Conservation (phyloP, 2,113 vertebrate species). For the Falco punctatus region DNA sequence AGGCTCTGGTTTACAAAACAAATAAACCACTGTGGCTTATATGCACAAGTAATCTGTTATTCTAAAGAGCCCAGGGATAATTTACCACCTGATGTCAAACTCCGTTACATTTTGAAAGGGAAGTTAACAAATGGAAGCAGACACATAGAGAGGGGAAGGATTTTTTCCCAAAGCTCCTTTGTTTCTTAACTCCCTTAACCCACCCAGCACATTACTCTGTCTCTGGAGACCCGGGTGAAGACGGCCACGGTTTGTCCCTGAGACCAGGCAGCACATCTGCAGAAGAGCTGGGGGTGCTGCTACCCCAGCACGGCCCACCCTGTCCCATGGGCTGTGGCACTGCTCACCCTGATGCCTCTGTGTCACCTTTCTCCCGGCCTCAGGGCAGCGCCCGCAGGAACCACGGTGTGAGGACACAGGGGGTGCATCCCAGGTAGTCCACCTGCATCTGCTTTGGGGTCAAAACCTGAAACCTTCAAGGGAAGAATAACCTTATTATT, state of each 20-base stretch:
- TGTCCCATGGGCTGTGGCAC: neutral
- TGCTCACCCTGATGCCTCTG: neutral
- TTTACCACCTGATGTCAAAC: neutral
- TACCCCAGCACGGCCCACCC: neutral
- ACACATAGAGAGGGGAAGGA: neutral
- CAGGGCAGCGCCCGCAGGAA: neutral
- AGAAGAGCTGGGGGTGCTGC: neutral
- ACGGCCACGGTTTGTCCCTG: neutral
- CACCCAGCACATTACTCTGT: neutral
- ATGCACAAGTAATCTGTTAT: neutral
- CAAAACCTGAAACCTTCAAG: neutral
- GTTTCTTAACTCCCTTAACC: neutral
- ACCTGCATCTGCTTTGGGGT: neutral
- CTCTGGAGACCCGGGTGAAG: neutral
- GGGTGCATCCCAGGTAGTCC: neutral
- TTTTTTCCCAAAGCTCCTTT: neutral
- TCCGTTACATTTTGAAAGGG: neutral
- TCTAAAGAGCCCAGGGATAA: neutral
- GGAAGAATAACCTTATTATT: accelerated
- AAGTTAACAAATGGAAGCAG: neutral
- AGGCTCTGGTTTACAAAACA: conserved; percentile 19
- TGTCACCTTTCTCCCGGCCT: neutral
- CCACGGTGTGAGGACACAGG: accelerated
- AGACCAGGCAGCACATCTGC: accelerated
- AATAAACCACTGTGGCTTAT: neutral